Base-by-base conservation (phyloP, 2,797 vertebrate species). In the Sebastes ruberrimus region DNA sequence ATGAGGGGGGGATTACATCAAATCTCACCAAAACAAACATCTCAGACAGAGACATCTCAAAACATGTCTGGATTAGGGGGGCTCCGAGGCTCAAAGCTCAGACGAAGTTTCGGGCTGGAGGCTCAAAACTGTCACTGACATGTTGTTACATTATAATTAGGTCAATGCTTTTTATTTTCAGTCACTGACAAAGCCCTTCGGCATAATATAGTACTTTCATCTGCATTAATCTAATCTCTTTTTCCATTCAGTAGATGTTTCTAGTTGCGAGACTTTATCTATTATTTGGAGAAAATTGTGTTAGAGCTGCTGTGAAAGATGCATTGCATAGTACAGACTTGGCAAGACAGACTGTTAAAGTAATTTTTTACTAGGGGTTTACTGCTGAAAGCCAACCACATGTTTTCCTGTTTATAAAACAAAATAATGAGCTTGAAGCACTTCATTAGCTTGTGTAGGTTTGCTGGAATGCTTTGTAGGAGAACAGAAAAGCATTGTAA, bases 361-460 rank as follows among this genome's bases (percentile, higher is more conserved):
- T 64, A 8, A 79, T 65, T 75, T 72, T 69, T 69, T 76, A 82
- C 56, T 25, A 22, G 55, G 8, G 42, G 22, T 77, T 84, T 61
- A 66, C 66, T 71, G 78, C 73, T 79, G 14, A 84, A 83, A 86
- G 64, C 57, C 74, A 65, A 74, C 79, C 65, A 80, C 74, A 82
- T 74, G 83, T 81, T 89, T 89, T 84, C 80, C 82, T 86, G 67
- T 87, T 88, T 77, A 74, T 86, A 84, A 88, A 89, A 71, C 71
- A 35, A 81, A 91, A 89, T 81, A 88, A 90, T 57, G 59, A 90
- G 83, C 81, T 71, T 8, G 33, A 49, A 65, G 55, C 69, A 83
- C 83, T 90, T 86, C 76, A 83, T 89, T 85, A 84, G 74, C 10
- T 71, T 73, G 85, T 75, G 81, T 81, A 78, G 73, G 73, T 55